A percentile compares a stretch with the other conserved stretches of the same genome.
Evolutionary conservation across 2,888 invertebrate species (phyloP).

Genomic region (Dasypolia templi): DNA sequence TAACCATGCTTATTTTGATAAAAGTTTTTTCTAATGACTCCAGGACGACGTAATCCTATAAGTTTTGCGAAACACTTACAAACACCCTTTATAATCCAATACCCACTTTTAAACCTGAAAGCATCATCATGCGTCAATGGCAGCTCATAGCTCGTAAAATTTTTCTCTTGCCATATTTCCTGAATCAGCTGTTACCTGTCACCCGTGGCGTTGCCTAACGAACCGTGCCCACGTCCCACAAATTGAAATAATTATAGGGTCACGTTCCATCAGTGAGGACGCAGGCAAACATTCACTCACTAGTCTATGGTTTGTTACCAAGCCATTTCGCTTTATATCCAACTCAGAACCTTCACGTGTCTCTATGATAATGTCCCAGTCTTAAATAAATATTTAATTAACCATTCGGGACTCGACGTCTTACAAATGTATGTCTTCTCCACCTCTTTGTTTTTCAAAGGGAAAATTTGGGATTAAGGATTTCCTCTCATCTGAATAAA

Average conservation of each 20-base stretch:
- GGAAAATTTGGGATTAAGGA: slow-evolving; percentile 5
- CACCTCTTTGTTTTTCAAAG: slow-evolving; percentile 50
- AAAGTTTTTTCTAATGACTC: not conserved
- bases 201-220: not conserved
- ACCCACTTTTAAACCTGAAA: not conserved
- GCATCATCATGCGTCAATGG: not conserved
- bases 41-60: not conserved
- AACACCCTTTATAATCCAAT: not conserved
- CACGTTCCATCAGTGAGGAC: slow-evolving; percentile 36
- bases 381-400: slow-evolving; percentile 50
- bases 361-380: slow-evolving; percentile 63
- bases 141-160: not conserved
- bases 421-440: slow-evolving; percentile 29
- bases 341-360: slow-evolving; percentile 66
- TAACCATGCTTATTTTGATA: not conserved
- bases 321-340: slow-evolving; percentile 52
- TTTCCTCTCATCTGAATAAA: slow-evolving; percentile 15
- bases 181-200: slow-evolving; percentile 4
- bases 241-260: slow-evolving; percentile 24
- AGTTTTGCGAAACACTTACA: not conserved
- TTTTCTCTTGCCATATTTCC: slow-evolving; percentile 1
- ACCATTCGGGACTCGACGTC: slow-evolving; percentile 28
- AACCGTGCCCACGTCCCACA: not conserved
- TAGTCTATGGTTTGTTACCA: slow-evolving; percentile 30
- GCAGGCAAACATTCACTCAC: slow-evolving; percentile 28